Base-by-base conservation (phyloP, 2,113 vertebrate genomes). In the Pedionomus torquatus region DNA sequence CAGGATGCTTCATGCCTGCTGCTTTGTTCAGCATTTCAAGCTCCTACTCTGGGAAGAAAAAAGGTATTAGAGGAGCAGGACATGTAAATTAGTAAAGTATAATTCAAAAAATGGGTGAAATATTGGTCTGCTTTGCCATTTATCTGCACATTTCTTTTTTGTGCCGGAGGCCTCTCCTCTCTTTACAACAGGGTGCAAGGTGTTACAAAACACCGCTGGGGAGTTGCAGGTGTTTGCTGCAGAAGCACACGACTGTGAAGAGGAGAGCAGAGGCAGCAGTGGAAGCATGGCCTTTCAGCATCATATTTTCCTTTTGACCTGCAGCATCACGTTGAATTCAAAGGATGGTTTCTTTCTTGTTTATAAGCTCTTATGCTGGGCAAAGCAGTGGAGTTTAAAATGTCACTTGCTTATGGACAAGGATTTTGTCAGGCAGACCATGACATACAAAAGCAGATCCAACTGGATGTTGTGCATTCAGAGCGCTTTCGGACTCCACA, bases 391-490 rank as follows among this genome's bases (percentile, higher is more conserved):
- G 28, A 48, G 20, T 48, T 83, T 46, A 48, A 72, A 72, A 72
- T 6, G 30, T 58, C 57, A 18, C 48, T 0, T 2, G 5, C 26
- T 76, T 49, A 46, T 26, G 25, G 49, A 54, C 70, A 63, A 63
- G 43, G 49, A 31, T 57, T 64, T 55, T 87, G 77, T 44, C 24
- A 49, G 49, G 44, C 24, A 52, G 33, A 52, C 24, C 28, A 26
- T 2, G 11, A 39, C 11, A 3, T 9, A 20, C 28, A 21, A n/a
- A 68, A 86, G 70, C 48, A 61, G 46, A 85, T 13, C 24, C 19
- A 7, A 13, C 16, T 4, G 5, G 12, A 17, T 14, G 33, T 5
- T 24, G 33, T 2, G 4, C 1, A 5, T 12, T 5, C 21, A 2
- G 2, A 46, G 37, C 3, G 1, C 61, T 54, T 68, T 30, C 52